Percentiles rank a stretch among this genome's conserved stretches.
phyloP scores from a whole-genome alignment of 2,797 vertebrate genomes.

The Karalla daura region DNA sequence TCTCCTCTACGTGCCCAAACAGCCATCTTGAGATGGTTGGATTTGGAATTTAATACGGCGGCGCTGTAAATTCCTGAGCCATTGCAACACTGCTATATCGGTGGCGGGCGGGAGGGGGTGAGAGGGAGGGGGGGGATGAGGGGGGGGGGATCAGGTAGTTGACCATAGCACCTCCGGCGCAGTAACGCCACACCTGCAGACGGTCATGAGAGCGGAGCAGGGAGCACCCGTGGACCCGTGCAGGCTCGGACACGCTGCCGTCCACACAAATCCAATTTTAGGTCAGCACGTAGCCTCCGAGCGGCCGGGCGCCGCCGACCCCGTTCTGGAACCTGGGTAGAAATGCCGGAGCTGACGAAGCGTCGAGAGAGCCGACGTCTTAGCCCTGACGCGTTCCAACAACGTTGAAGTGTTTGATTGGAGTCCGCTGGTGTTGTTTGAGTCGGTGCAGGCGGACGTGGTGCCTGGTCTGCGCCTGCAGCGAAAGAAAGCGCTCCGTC shows the following conservation, averaged over 20 bases:
- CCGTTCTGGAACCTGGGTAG: not conserved
- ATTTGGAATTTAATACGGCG: slow-evolving; percentile 32
- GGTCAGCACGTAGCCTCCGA: not conserved
- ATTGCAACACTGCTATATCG: slow-evolving; percentile 35
- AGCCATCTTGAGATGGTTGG: not conserved
- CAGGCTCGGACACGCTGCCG: slow-evolving; percentile 14
- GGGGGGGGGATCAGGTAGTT: slow-evolving; percentile 42
- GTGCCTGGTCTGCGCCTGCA: no score
- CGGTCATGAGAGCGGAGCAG: slow-evolving; percentile 32
- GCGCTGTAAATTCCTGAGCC: slow-evolving; percentile 31
- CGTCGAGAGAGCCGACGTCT: no score
- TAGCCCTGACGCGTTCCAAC: no score
- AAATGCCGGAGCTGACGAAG: not conserved
- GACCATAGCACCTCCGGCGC: slow-evolving; percentile 55
- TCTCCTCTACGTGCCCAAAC: not conserved
- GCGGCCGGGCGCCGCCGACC: not conserved
- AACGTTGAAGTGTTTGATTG: no score
- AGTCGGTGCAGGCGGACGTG: no score
- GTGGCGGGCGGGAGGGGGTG: no score
- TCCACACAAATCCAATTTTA: slow-evolving; percentile 2
- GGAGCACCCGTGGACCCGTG: not conserved
- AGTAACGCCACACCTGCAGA: slow-evolving; percentile 63
- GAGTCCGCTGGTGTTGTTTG: no score
- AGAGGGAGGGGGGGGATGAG: no score
- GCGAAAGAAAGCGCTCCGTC: no score